These are phyloP conservation scores for Calosoma granatense DNA, from an alignment of 1,140 invertebrate genomes.

Conservation along the genomic window DNA sequence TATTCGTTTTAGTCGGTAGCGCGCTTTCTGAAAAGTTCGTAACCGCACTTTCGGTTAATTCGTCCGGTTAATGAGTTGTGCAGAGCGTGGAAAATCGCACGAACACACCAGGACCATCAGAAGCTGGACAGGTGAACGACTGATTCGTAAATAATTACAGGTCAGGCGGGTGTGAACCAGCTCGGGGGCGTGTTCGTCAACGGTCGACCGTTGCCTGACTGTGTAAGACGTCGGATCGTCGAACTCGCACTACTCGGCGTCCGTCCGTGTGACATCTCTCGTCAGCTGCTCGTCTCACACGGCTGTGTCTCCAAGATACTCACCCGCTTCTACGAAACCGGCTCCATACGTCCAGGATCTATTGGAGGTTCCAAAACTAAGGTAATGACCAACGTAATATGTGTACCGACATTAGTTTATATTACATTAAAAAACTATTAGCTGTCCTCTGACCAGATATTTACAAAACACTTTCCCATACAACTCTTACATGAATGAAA, in stretches of 20 bases:
- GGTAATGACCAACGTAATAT: no score
- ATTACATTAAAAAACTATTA: no score
- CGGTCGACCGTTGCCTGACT: conserved; percentile 86
- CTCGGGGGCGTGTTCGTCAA: conserved; percentile 94
- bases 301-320: conserved; percentile 96
- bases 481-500: no score
- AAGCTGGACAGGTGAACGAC: background rate
- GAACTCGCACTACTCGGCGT: conserved; percentile 86
- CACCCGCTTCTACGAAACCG: conserved; percentile 91
- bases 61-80: background rate
- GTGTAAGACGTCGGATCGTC: conserved; percentile 86
- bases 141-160: conserved; percentile 36
- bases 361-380: conserved; percentile 88
- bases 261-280: conserved; percentile 89
- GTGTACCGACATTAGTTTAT: no score
- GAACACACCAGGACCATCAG: background rate
- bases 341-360: conserved; percentile 81
- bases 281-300: conserved; percentile 90
- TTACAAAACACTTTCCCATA: no score
- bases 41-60: background rate
- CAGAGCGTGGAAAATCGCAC: background rate
- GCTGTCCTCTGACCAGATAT: no score
- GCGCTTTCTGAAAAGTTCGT: no score
- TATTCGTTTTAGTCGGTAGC: no score
- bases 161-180: conserved; percentile 92